Base-by-base conservation (phyloP, 2,888 invertebrate genomes). In the Melanchra persicariae region DNA sequence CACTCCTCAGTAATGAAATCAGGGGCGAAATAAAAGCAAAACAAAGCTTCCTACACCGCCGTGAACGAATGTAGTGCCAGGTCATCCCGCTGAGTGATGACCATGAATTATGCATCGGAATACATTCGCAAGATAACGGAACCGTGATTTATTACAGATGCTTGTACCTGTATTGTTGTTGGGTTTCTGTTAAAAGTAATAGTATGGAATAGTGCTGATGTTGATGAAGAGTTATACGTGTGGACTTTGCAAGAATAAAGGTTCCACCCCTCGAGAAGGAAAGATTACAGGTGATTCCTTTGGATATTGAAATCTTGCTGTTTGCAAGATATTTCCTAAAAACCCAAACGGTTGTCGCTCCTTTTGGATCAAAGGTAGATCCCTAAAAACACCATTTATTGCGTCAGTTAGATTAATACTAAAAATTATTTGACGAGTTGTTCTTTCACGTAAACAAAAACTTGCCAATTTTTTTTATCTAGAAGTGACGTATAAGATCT, bases 31-130 rank as follows among this genome's bases (percentile, higher is more conserved):
- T 70, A 71, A 73, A 77, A 81, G 54, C 54, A 84, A 85, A 84
- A 85, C 70, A 82, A 80, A 79, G 65, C 74, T 68, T 63, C 58
- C 30, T 59, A 60, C 49, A 63, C 19, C 47, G 37, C 40, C 45
- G 55, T 26, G 61, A 58, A 57, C 49, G 64, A 57, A 51, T 47
- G 72, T 65, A 63, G 71, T 69, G 73, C 81, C 84, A 79, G 89
- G 92, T 92, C 93, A 93, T 91, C 88, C 83, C 61, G 81, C 79
- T 89, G 87, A 92, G 92, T 91, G 91, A 82, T 82, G 71, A 62
- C 54, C 68, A 91, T 94, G 93, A 94, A 94, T 94, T 88, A 94
- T 93, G 91, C 92, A 94, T 54, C 62, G 62, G 88, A 89, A 91
- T 88, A 89, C 87, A 87, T 89, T 86, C 79, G 69, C 77, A 34